Percentiles rank a stretch among this genome's conserved stretches.
Conservation (phyloP, 2,888 invertebrate species). For the Nysson spinosus region DNA sequence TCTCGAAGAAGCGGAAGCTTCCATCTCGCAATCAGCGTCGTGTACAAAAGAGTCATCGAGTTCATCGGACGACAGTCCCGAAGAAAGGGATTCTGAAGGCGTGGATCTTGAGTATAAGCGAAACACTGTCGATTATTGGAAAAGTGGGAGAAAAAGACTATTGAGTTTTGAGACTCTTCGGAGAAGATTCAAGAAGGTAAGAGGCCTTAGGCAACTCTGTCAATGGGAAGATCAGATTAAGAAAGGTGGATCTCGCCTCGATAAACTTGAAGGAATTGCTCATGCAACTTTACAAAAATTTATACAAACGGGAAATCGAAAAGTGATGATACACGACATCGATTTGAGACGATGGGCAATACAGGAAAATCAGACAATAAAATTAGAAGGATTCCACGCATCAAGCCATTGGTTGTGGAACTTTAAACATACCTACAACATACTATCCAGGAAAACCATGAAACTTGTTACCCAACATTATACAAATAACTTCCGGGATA, state of each 20-base stretch:
- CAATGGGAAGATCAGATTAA: neutral
- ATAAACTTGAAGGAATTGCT: neutral
- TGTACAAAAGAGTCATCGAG: neutral
- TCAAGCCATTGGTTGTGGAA: neutral
- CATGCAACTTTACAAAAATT: neutral
- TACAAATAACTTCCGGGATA: neutral
- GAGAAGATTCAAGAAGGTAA: neutral
- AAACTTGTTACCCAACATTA: conserved; percentile 1
- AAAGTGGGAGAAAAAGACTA: neutral
- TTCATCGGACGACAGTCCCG: neutral
- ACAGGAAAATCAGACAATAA: neutral
- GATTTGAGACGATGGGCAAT: conserved; percentile 5
- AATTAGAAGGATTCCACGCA: conserved; percentile 1
- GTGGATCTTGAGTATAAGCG: neutral
- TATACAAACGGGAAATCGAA: neutral
- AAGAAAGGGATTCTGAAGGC: neutral
- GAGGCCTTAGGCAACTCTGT: neutral
- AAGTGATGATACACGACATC: neutral
- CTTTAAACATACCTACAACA: conserved; percentile 3
- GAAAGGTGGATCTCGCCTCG: neutral
- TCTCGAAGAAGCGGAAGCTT: neutral
- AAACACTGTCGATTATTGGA: neutral
- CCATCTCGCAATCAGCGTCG: neutral
- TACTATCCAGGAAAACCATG: conserved; percentile 7
- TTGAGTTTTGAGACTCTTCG: neutral